Evolutionary conservation across 2,113 vertebrate genomes (phyloP).

Genomic region (Nematolebias whitei): DNA sequence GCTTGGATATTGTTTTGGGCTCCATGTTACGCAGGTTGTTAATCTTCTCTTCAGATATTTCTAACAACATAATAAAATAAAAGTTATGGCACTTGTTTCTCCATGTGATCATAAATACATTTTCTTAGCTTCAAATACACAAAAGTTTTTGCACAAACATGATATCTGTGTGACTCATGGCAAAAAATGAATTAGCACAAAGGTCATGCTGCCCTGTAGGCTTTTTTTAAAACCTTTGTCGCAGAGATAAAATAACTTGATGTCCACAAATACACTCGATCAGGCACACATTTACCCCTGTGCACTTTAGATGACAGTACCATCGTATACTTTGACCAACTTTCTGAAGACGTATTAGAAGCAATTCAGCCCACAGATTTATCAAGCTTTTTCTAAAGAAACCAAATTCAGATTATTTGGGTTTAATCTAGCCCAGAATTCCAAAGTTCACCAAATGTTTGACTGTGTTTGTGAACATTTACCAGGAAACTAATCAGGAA

Average conservation of each 20-base stretch:
- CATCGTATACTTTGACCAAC: not conserved
- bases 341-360: not conserved
- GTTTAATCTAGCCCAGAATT: not conserved
- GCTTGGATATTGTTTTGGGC: not conserved
- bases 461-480: not conserved
- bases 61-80: not conserved
- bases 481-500: no score
- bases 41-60: not conserved
- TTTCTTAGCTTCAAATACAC: not conserved
- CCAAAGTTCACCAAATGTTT: no score
- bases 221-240: not conserved
- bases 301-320: not conserved
- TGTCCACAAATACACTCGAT: not conserved
- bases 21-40: not conserved
- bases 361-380: not conserved
- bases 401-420: not conserved
- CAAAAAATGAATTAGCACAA: not conserved
- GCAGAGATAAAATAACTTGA: not conserved
- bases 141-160: not conserved
- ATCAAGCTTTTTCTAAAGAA: not conserved
- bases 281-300: no score
- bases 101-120: not conserved
- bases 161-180: not conserved
- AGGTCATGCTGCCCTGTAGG: conserved; percentile 1
- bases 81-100: not conserved